phyloP scores from a whole-genome alignment of 2,888 invertebrate species.

The Euzetes globulus region DNA sequence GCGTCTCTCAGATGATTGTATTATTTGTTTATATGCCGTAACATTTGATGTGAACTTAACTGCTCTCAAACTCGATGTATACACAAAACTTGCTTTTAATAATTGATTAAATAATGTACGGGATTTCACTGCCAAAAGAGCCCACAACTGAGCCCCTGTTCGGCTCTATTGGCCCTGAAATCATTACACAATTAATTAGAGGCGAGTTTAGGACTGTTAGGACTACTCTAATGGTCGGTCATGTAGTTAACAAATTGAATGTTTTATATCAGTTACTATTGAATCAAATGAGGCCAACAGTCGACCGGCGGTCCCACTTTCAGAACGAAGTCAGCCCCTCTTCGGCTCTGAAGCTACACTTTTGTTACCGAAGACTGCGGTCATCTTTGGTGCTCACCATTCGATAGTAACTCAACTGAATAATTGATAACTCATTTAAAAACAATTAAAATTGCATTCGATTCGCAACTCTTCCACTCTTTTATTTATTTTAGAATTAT shows the following conservation, averaged over 20 bases:
- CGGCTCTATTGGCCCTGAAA: not conserved
- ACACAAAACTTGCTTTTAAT: constrained; percentile 9
- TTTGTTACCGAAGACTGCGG: constrained; percentile 13
- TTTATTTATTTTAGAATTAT: not conserved
- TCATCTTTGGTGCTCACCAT: constrained; percentile 19
- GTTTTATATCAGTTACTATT: constrained; percentile 23
- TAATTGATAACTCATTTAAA: constrained; percentile 12
- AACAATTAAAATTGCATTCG: constrained; percentile 19
- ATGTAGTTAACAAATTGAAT: constrained; percentile 26
- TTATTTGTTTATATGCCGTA: constrained; percentile 26
- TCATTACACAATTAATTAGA: not conserved
- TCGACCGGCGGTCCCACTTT: not conserved
- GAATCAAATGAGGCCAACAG: not conserved
- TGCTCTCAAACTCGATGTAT: constrained; percentile 23
- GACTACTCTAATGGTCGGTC: not conserved
- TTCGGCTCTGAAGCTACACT: constrained; percentile 15
- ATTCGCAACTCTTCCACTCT: not conserved
- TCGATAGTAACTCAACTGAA: constrained; percentile 1
- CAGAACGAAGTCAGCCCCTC: constrained; percentile 18
- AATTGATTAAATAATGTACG: not conserved
- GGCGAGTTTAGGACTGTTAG: constrained; percentile 19
- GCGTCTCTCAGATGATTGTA: constrained; percentile 20
- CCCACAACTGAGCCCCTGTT: not conserved
- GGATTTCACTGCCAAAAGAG: not conserved
- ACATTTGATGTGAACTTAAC: constrained; percentile 24